Evolutionary conservation across 2,888 invertebrate species (phyloP), one percentile per base, ranked within the genome.

Genomic region (Dryomyza anilis): DNA sequence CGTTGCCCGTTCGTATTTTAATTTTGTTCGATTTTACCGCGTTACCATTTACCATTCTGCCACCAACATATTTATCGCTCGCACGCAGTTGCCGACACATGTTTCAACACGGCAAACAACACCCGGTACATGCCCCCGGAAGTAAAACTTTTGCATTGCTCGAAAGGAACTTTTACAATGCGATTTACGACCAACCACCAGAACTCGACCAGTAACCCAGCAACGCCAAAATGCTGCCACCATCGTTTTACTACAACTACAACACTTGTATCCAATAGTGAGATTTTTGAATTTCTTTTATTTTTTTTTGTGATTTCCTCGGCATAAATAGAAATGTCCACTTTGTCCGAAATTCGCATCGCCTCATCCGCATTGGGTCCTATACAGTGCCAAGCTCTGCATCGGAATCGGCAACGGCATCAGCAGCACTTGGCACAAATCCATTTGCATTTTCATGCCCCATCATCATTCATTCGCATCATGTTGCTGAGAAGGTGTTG

Each of bases 361-460:
- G 39, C n/a, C n/a, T n/a, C n/a, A n/a, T n/a, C n/a, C n/a, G n/a
- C n/a, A n/a, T n/a, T n/a, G n/a, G n/a, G n/a, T n/a, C n/a, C n/a
- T n/a, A n/a, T n/a, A n/a, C n/a, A n/a, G n/a, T n/a, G n/a, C n/a
- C n/a, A n/a, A n/a, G n/a, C n/a, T n/a, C n/a, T 59, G 62, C 43
- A 43, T 5, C 14, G 12, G 14, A n/a, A 16, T 33, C 30, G 19
- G 27, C 16, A 50, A 36, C 16, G n/a, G 45, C 7, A 50, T 25
- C 27, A 27, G 30, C 43, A 29, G 27, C 65, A 66, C 63, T 69
- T 65, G 61, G 61, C 61, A 53, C 53, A 64, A 64, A 59, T 68
- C 67, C 68, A 71, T 71, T 71, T 71, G 69, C 69, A 69, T 69
- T 69, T 69, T 67, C 58, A 65, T 69, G 68, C 67, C n/a, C n/a